A percentile compares a stretch with the other conserved stretches of the same genome.
phyloP scores from a whole-genome alignment of 1,140 invertebrate genomes.

The Drosophila sulfurigaster region DNA sequence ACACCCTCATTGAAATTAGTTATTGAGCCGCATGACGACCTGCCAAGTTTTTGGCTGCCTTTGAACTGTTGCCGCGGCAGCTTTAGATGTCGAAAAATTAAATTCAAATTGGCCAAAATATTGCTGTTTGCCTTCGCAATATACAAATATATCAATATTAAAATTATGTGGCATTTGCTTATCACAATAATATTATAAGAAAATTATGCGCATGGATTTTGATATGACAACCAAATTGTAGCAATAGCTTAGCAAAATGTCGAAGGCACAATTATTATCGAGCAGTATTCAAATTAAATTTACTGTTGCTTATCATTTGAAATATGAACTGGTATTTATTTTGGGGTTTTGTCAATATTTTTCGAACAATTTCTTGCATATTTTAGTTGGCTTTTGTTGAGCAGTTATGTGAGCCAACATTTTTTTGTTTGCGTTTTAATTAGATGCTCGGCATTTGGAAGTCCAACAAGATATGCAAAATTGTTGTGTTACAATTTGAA shows the following conservation, averaged over 20 bases:
- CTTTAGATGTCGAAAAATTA: constrained; percentile 6
- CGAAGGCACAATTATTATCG: not conserved
- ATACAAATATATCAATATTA: constrained; percentile 52
- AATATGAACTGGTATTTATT: constrained; percentile 8
- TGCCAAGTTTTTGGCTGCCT: constrained; percentile 4
- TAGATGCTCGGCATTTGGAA: constrained; percentile 19
- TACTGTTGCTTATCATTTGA: constrained; percentile 16
- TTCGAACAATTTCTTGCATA: not conserved
- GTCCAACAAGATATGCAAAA: not conserved
- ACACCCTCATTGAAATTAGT: not conserved
- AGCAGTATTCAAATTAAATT: constrained; percentile 14
- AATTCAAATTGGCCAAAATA: constrained; percentile 22
- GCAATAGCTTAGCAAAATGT: constrained; percentile 42
- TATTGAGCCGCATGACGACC: constrained; percentile 1
- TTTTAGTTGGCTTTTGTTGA: not conserved
- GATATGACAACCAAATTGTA: constrained; percentile 25
- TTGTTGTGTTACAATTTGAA: constrained; percentile 27
- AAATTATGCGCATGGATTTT: constrained; percentile 35
- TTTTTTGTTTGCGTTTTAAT: constrained; percentile 19
- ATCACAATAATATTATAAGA: constrained; percentile 62
- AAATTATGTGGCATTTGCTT: constrained; percentile 68
- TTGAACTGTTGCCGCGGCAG: constrained; percentile 27
- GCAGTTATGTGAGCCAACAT: not conserved
- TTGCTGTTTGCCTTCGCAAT: constrained; percentile 4
- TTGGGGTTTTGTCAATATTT: not conserved